These are phyloP conservation scores for Parauchenoglanis ngamensis DNA, from an alignment of 2,797 vertebrate species.

Conservation along the genomic window DNA sequence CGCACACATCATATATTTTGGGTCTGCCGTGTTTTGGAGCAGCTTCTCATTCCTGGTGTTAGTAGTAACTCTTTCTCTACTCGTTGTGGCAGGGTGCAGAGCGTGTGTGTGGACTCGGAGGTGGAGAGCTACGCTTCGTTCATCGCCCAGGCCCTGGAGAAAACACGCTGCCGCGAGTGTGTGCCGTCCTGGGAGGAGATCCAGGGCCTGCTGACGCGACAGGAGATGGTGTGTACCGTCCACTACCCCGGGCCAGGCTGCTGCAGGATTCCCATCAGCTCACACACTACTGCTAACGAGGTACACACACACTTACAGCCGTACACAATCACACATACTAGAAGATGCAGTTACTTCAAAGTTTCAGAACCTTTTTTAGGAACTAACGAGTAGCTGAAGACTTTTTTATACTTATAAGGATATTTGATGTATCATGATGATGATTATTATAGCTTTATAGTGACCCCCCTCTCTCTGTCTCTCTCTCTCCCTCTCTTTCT, in stretches of 20 bases:
- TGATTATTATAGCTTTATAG: background rate
- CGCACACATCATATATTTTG: background rate
- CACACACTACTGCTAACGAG: slow-evolving; percentile 92
- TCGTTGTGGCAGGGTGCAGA: slow-evolving; percentile 79
- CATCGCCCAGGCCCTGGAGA: slow-evolving; percentile 85
- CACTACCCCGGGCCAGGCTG: slow-evolving; percentile 85
- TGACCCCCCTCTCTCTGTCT: background rate
- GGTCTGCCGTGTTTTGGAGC: too few relatives aligned
- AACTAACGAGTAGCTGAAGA: background rate
- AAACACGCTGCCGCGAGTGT: slow-evolving; percentile 85
- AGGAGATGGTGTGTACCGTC: slow-evolving; percentile 86
- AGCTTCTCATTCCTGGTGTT: background rate
- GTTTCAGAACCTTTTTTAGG: background rate
- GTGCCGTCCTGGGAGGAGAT: slow-evolving; percentile 96
- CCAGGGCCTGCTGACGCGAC: slow-evolving; percentile 84
- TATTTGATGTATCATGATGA: background rate
- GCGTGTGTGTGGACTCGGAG: slow-evolving; percentile 81
- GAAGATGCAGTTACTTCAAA: background rate
- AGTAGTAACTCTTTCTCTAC: background rate
- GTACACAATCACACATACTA: background rate
- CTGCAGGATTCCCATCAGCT: slow-evolving; percentile 88
- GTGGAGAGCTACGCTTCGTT: slow-evolving; percentile 90
- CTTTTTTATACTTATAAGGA: background rate
- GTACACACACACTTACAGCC: slow-evolving; percentile 64
- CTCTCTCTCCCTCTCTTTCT: background rate